Evolutionary conservation across 2,888 invertebrate species (phyloP).

Genomic region (Melanargia galathea): DNA sequence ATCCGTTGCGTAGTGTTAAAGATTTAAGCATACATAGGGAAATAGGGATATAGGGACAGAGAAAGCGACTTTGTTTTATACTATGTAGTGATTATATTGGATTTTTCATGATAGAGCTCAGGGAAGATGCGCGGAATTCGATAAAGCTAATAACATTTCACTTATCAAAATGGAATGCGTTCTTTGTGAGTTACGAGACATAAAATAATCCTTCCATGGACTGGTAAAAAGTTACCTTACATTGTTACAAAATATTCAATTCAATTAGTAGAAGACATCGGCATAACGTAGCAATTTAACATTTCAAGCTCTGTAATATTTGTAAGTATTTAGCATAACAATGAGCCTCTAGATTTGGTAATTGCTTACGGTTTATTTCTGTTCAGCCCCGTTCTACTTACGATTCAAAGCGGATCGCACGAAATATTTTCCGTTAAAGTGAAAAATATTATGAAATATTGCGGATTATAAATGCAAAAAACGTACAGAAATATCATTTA

Average conservation of each 20-base stretch:
- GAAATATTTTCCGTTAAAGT: conserved; percentile 4
- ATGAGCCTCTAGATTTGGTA: conserved; percentile 14
- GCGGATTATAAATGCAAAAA: conserved; percentile 16
- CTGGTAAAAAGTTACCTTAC: background rate
- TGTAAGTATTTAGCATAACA: conserved; percentile 30
- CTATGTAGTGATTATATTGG: no score
- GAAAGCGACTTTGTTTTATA: no score
- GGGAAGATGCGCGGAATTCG: background rate
- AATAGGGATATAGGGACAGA: no score
- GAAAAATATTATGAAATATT: conserved; percentile 18
- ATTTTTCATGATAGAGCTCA: background rate
- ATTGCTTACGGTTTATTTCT: conserved; percentile 20
- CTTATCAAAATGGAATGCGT: background rate
- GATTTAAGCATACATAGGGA: no score
- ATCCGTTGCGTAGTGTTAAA: no score
- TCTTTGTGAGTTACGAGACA: background rate
- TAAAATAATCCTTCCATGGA: background rate
- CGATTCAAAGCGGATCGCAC: conserved; percentile 5
- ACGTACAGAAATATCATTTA: conserved; percentile 1
- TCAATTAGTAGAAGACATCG: conserved; percentile 3
- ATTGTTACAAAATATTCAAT: conserved; percentile 1
- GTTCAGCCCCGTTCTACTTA: conserved; percentile 15
- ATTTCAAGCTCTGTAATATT: conserved; percentile 20
- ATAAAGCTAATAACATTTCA: background rate
- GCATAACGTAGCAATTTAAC: background rate